A percentile compares a stretch with the other conserved stretches of the same genome.
Conservation (phyloP, 1,140 invertebrate species). For the Aradophagus sp. region DNA sequence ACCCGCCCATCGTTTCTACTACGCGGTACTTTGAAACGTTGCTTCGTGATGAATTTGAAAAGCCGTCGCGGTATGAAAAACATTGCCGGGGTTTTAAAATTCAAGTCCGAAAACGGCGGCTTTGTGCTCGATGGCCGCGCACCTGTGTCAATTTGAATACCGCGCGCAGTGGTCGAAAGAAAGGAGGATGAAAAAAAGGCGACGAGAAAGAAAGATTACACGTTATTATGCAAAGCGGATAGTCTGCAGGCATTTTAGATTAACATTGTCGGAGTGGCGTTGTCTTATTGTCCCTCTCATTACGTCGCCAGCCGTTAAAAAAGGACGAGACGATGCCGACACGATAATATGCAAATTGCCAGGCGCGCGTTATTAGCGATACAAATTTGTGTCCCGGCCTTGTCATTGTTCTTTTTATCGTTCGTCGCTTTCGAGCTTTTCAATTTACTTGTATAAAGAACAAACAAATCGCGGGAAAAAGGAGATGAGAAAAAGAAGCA, state of each 20-base stretch:
- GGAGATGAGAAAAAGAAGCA: too few relatives aligned
- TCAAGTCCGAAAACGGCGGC: too few relatives aligned
- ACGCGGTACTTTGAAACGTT: too few relatives aligned
- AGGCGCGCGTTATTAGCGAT: slow-evolving; percentile 17
- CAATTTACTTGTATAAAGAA: too few relatives aligned
- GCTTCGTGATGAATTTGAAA: too few relatives aligned
- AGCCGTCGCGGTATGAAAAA: too few relatives aligned
- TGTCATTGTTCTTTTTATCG: too few relatives aligned
- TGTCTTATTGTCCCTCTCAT: slow-evolving; percentile 49
- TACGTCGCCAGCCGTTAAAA: slow-evolving; percentile 31
- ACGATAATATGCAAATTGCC: slow-evolving; percentile 44
- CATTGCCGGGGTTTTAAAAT: too few relatives aligned
- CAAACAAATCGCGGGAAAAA: too few relatives aligned
- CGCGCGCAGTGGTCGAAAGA: background rate
- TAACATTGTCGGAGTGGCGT: slow-evolving; percentile 41
- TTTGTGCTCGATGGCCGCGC: slow-evolving; percentile 14
- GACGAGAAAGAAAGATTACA: slow-evolving; percentile 45
- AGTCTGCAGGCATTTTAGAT: slow-evolving; percentile 33
- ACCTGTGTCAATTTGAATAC: slow-evolving; percentile 47
- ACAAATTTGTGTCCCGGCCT: slow-evolving; percentile 29
- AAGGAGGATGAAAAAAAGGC: slow-evolving; percentile 10
- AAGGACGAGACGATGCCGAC: slow-evolving; percentile 12
- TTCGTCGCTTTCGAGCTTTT: too few relatives aligned
- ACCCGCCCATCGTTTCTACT: too few relatives aligned
- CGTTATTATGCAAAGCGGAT: slow-evolving; percentile 53